phyloP scores from a whole-genome alignment of 1,140 invertebrate species.

The Bombus sibiricus region DNA sequence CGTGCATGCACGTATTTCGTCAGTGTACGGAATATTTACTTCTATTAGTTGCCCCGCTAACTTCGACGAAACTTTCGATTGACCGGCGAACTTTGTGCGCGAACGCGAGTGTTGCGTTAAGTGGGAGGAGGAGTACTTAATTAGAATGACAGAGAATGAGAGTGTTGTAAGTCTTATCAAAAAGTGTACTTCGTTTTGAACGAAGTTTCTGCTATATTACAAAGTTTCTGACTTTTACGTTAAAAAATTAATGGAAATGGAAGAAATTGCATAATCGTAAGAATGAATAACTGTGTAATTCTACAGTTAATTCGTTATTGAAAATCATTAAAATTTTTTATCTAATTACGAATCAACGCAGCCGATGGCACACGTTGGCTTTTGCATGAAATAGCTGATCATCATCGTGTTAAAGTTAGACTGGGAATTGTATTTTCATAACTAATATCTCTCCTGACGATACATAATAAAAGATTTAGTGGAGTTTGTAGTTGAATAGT shows the following conservation, averaged over 20 bases:
- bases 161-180: not conserved
- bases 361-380: too few relatives aligned
- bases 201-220: not conserved
- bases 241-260: not conserved
- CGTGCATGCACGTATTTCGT: not conserved
- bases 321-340: too few relatives aligned
- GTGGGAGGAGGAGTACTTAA: slow-evolving; percentile 8
- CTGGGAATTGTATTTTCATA: not conserved
- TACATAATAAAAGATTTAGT: not conserved
- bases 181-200: not conserved
- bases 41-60: not conserved
- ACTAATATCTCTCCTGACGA: not conserved
- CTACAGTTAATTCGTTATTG: too few relatives aligned
- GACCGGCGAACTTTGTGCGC: slow-evolving; percentile 29
- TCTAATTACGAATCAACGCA: too few relatives aligned
- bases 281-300: too few relatives aligned
- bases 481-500: too few relatives aligned
- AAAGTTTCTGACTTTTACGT: not conserved
- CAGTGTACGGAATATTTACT: slow-evolving; percentile 39
- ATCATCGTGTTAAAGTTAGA: not conserved
- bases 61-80: slow-evolving; percentile 41
- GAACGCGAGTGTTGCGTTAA: not conserved
- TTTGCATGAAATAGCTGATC: not conserved
- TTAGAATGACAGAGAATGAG: not conserved
- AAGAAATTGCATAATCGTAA: too few relatives aligned